phyloP scores from a whole-genome alignment of 2,888 invertebrate species.

The Coelinius sp. region DNA sequence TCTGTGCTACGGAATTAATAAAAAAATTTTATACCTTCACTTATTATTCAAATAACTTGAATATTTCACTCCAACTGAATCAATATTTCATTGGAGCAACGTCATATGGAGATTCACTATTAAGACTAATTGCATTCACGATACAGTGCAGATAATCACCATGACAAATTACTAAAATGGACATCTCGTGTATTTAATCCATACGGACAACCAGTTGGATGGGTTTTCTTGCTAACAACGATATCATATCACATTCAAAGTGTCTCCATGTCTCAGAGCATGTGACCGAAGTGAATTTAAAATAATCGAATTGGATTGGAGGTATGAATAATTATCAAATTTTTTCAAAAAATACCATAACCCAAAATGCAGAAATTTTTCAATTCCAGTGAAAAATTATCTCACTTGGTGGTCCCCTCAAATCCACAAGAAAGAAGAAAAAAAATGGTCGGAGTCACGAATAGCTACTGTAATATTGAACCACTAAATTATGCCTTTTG shows the following conservation, averaged over 20 bases:
- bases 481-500: conserved; percentile 21
- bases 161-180: conserved; percentile 19
- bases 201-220: conserved; percentile 26
- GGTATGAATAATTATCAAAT: too few relatives aligned
- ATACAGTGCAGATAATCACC: conserved; percentile 23
- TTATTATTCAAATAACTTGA: conserved; percentile 13
- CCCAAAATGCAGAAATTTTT: neutral
- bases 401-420: neutral
- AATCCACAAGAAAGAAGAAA: neutral
- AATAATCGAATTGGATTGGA: too few relatives aligned
- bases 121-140: conserved; percentile 20
- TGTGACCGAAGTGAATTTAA: too few relatives aligned
- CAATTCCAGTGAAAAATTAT: neutral
- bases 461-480: conserved; percentile 1
- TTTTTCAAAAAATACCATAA: too few relatives aligned
- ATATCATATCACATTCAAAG: neutral
- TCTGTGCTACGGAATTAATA: neutral
- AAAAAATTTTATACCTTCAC: neutral
- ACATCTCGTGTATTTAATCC: conserved; percentile 14
- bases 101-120: conserved; percentile 14
- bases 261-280: too few relatives aligned
- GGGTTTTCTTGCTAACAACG: neutral
- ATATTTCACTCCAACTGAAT: neutral
- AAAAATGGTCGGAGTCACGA: neutral
- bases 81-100: neutral